A percentile compares a stretch with the other conserved stretches of the same genome.
phyloP scores from a whole-genome alignment of 2,113 vertebrate genomes.

The Pheucticus melanocephalus region DNA sequence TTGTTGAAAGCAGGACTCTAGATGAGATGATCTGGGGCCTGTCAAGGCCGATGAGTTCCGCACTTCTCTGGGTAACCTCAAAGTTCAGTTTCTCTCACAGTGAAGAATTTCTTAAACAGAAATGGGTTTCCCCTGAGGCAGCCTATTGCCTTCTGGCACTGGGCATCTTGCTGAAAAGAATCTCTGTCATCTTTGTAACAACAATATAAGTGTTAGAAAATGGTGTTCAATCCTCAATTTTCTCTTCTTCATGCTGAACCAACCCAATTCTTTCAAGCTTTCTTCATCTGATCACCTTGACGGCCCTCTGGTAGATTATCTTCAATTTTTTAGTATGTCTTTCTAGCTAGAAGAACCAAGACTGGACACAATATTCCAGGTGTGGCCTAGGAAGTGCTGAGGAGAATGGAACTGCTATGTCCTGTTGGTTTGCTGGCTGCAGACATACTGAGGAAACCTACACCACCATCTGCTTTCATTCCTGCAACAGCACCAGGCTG shows the following conservation, averaged over 20 bases:
- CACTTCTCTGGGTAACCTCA: not conserved
- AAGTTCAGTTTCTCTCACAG: not conserved
- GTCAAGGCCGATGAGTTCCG: rapidly evolving
- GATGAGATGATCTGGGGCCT: not conserved
- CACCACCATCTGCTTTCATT: not conserved
- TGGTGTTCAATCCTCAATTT: not conserved
- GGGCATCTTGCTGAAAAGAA: not conserved
- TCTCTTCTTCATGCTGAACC: not conserved
- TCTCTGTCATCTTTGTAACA: not conserved
- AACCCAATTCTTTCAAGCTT: not conserved
- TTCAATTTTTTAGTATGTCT: not conserved
- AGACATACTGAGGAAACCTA: not conserved
- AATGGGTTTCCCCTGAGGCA: not conserved
- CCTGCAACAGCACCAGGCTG: not conserved
- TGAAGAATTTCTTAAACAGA: not conserved
- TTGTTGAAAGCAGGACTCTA: not conserved
- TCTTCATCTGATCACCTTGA: not conserved
- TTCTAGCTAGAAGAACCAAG: not conserved
- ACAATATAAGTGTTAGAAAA: not conserved
- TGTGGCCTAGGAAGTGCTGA: not conserved
- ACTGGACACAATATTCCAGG: not conserved
- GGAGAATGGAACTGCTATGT: not conserved
- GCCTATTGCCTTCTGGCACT: not conserved
- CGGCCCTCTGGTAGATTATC: not conserved
- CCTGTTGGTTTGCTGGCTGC: not conserved